Conservation (phyloP, 2,797 vertebrate species). For the Poecilia velifera region DNA sequence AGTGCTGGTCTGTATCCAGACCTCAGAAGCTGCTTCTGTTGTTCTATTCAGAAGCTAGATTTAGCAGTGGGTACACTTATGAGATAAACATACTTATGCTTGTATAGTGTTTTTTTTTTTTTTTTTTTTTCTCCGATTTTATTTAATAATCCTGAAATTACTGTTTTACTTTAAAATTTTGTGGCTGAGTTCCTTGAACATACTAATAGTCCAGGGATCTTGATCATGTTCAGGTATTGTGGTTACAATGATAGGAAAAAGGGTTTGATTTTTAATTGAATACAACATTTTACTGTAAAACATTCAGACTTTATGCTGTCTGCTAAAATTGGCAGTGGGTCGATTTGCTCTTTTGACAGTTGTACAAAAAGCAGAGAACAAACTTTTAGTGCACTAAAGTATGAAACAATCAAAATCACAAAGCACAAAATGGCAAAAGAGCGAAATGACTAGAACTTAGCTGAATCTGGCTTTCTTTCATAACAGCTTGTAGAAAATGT, state of each 20-base stretch:
- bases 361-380: not conserved
- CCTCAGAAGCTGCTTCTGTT: conserved; percentile 62
- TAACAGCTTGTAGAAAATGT: not conserved
- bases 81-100: conserved; percentile 43
- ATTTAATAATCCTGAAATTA: conserved; percentile 20
- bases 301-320: not conserved
- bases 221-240: not conserved
- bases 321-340: not conserved
- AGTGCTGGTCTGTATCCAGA: conserved; percentile 56
- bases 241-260: not conserved
- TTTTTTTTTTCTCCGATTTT: conserved; percentile 24
- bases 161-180: conserved; percentile 15
- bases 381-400: not conserved
- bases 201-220: not conserved
- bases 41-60: conserved; percentile 70
- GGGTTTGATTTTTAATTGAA: not conserved
- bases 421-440: not conserved
- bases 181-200: not conserved
- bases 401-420: not conserved
- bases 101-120: conserved; percentile 38
- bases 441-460: not conserved
- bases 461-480: not conserved
- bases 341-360: not conserved
- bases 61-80: conserved; percentile 54
- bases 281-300: not conserved